These are phyloP conservation scores for Micropoecilia bifurca DNA, from an alignment of 2,797 vertebrate species.

Conservation along the genomic window DNA sequence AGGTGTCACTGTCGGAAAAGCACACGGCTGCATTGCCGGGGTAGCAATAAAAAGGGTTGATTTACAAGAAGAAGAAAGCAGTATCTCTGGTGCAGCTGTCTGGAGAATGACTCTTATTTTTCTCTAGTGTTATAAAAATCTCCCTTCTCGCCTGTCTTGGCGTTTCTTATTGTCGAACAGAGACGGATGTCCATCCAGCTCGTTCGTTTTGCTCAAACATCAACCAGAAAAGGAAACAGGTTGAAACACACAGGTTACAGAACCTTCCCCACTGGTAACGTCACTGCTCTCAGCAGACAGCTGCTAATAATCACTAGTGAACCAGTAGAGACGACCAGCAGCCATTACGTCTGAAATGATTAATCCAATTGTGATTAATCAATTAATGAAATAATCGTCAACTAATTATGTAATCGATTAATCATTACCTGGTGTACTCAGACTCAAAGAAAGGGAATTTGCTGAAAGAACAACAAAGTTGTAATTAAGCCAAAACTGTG, in stretches of 20 bases:
- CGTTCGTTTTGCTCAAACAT: not conserved
- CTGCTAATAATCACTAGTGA: not conserved
- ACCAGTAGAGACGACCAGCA: not conserved
- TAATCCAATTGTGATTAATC: too few species aligned
- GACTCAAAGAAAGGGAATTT: too few species aligned
- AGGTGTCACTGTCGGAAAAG: constrained; percentile 2
- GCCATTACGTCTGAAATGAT: not conserved
- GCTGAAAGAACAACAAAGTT: too few species aligned
- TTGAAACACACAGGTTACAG: not conserved
- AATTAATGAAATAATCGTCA: not conserved
- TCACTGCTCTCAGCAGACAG: not conserved
- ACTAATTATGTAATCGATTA: too few species aligned
- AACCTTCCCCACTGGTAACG: not conserved
- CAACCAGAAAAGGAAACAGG: not conserved
- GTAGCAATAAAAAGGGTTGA: not conserved
- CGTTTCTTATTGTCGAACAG: not conserved
- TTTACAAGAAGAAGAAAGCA: not conserved
- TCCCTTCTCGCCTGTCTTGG: not conserved
- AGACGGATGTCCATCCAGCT: not conserved
- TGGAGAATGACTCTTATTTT: not conserved
- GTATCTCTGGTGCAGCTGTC: not conserved
- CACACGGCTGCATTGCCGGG: not conserved
- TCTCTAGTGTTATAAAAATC: not conserved
- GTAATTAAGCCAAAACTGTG: too few species aligned
- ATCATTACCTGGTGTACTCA: too few species aligned